These are phyloP conservation scores for Sorex fumeus DNA, from an alignment of 2,113 vertebrate genomes.

Conservation along the genomic window DNA sequence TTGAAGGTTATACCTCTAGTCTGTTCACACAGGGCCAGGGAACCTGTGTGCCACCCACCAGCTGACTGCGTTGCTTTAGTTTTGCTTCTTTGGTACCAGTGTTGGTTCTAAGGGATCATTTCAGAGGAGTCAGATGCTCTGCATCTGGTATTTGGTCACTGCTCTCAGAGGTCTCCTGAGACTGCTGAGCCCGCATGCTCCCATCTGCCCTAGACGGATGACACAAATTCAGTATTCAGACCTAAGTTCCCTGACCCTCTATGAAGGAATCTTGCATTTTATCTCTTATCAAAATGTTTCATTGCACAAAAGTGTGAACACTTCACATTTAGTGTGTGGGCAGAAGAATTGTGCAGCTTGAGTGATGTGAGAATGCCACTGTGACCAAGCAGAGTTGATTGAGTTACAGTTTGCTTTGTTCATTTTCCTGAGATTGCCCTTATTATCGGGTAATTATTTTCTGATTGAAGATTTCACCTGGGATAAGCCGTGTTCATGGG, in stretches of 20 bases:
- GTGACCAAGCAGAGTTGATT: slow-evolving; percentile 71
- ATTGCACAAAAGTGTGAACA: slow-evolving; percentile 2
- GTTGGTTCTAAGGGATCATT: slow-evolving; percentile 29
- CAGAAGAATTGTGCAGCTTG: slow-evolving; percentile 22
- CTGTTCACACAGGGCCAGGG: not conserved
- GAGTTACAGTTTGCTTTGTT: slow-evolving; percentile 83
- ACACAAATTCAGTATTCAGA: slow-evolving; percentile 12
- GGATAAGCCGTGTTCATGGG: slow-evolving; percentile 76
- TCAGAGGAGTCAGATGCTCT: not conserved
- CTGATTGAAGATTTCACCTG: slow-evolving; percentile 83
- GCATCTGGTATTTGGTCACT: not conserved
- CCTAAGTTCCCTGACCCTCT: not conserved
- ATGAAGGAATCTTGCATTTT: slow-evolving; percentile 38
- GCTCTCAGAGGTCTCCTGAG: not conserved
- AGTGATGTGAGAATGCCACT: slow-evolving; percentile 39
- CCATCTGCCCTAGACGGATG: not conserved
- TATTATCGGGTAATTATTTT: slow-evolving; percentile 84
- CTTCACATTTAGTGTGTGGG: not conserved
- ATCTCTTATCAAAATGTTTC: slow-evolving; percentile 38
- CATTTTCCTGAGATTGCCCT: slow-evolving; percentile 74
- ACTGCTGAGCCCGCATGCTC: not conserved
- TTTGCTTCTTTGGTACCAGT: not conserved
- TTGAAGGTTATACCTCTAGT: not conserved
- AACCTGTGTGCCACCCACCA: not conserved
- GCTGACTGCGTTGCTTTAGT: not conserved